Evolutionary conservation across 2,113 vertebrate genomes (phyloP).

Genomic region (Chaenogobius annularis): DNA sequence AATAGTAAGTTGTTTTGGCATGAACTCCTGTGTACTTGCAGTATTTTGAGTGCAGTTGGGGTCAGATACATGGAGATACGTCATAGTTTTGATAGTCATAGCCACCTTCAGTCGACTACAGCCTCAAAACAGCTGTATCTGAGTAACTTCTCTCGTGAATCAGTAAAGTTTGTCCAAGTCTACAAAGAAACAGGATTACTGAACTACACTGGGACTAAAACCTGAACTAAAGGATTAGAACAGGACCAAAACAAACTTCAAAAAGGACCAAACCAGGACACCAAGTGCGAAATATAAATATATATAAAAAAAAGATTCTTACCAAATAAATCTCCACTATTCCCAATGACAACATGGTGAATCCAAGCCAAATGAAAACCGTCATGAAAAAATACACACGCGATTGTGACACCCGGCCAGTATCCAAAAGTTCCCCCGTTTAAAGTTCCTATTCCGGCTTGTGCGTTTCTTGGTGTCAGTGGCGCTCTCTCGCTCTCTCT

Average conservation of each 20-base stretch:
- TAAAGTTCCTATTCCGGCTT: constrained; percentile 65
- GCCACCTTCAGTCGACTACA: too few species aligned
- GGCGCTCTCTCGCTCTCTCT: constrained; percentile 53
- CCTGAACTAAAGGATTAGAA: background rate
- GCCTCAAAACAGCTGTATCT: too few species aligned
- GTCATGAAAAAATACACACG: constrained; percentile 41
- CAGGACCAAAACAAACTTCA: background rate
- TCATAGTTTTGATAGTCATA: too few species aligned
- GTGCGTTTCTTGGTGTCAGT: constrained; percentile 39
- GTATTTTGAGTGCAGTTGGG: too few species aligned
- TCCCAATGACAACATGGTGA: constrained; percentile 49
- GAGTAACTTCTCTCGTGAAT: too few species aligned
- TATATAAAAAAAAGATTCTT: constrained; percentile 36
- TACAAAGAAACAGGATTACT: background rate
- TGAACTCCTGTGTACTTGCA: too few species aligned
- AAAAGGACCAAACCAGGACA: too few species aligned
- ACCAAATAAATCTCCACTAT: constrained; percentile 52
- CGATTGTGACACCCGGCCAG: background rate
- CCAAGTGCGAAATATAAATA: background rate
- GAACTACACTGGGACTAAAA: background rate
- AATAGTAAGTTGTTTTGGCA: too few species aligned
- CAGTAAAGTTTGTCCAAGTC: background rate
- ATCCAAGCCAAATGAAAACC: constrained; percentile 37
- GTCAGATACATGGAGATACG: too few species aligned
- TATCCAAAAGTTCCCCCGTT: constrained; percentile 27